These are phyloP conservation scores for Tachuris rubrigastra DNA, from an alignment of 2,113 vertebrate species.

Conservation along the genomic window DNA sequence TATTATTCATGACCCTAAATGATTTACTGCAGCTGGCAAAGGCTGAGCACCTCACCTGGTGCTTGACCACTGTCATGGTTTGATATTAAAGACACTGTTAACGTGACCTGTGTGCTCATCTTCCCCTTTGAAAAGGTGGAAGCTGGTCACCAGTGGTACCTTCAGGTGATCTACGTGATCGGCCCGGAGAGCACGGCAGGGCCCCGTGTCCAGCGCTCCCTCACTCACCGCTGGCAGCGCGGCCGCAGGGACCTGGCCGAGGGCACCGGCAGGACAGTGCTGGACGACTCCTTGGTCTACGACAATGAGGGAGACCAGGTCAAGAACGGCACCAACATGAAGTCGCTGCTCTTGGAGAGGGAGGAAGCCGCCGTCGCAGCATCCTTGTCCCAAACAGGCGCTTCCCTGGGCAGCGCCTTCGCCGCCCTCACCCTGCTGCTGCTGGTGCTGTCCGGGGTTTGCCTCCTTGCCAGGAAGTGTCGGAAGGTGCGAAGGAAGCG, in stretches of 20 bases:
- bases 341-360: slow-evolving; percentile 84
- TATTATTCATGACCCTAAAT: not conserved
- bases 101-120: rapidly evolving
- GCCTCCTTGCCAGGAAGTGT: slow-evolving; percentile 82
- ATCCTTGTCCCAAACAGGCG: slow-evolving; percentile 77
- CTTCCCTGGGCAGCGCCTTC: slow-evolving; percentile 85
- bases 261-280: slow-evolving; percentile 63
- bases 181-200: slow-evolving; percentile 83
- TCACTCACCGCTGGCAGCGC: slow-evolving; percentile 72
- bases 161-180: slow-evolving; percentile 96
- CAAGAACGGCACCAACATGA: slow-evolving; percentile 99
- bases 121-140: slow-evolving; percentile 84
- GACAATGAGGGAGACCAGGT: slow-evolving; percentile 94
- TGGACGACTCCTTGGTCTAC: slow-evolving; percentile 91
- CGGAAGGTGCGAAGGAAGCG: slow-evolving; percentile 72
- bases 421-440: slow-evolving; percentile 81
- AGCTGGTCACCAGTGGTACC: slow-evolving; percentile 97
- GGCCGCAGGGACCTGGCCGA: slow-evolving; percentile 81
- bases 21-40: not conserved
- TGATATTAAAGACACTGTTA: rapidly evolving
- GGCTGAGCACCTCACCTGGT: not conserved
- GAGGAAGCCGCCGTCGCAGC: slow-evolving; percentile 73
- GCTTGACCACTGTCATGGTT: too few relatives aligned
- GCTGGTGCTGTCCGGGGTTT: slow-evolving; percentile 78
- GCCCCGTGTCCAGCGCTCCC: slow-evolving; percentile 87